Base-by-base conservation (phyloP, 1,140 invertebrate genomes). In the Anastatus disparis region DNA sequence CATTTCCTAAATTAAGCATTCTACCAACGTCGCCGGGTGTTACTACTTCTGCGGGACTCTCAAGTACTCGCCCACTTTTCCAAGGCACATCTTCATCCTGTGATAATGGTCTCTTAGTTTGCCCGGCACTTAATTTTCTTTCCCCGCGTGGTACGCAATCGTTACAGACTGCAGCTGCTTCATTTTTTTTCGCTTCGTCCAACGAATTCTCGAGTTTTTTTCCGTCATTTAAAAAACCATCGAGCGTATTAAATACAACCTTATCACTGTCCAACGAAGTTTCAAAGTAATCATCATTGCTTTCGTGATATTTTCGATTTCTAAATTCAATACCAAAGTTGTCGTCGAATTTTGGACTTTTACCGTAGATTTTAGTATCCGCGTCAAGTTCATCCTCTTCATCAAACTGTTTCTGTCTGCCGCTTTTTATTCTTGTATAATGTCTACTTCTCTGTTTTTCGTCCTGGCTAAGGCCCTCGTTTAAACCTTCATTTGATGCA, bases 281-380 rank as follows among this genome's bases (percentile, higher is more conserved):
- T 0, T 70, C 71, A 1, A 68, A 61, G 7, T 82, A 78, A 17
- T 79, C 78, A 10, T 71, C 76, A 29, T 68, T 64, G n/a, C 17
- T 27, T 24, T 66, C 59, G 0, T 29, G 31, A 1, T 12, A n/a
- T 3, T 29, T 29, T 0, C 70, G 44, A 12, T 10, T 29, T 7
- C 61, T 48, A 72, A 70, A 24, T 53, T 73, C 7, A 48, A 58
- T 52, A 2, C 76, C 79, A 12, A 83, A 72, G 20, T 82, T 82
- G 12, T 83, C 82, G 61, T 86, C 84, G 70, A 86, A 86, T 52
- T 85, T 85, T 2, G 84, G 84, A 66, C 84, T 86, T 75, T 86
- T 86, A 13, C 84, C 84, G 58, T 85, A 85, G 26, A 84, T 77
- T 56, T 81, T 77, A 1, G 79, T 80, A 44, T 83, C 82, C 4